A percentile compares a stretch with the other conserved stretches of the same genome.
These are phyloP conservation scores for Talpa occidentalis DNA, from an alignment of 2,113 vertebrate genomes.

Conservation along the genomic window DNA sequence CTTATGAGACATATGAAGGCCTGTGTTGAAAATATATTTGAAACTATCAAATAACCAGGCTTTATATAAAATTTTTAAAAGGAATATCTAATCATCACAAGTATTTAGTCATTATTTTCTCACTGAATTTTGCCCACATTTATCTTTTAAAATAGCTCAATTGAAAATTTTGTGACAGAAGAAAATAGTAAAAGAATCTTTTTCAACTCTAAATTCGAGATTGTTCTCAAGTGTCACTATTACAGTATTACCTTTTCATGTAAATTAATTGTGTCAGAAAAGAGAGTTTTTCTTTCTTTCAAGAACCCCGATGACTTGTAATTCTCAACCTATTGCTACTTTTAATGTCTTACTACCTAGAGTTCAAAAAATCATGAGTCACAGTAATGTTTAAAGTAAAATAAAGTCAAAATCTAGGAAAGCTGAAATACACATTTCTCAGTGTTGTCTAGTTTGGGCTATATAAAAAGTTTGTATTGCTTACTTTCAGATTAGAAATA, in stretches of 20 bases:
- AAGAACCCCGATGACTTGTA: neutral
- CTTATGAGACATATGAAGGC: neutral
- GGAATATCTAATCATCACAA: neutral
- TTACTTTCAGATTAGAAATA: neutral
- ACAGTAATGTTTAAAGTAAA: neutral
- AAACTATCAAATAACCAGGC: neutral
- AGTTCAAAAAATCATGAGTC: neutral
- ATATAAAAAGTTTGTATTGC: neutral
- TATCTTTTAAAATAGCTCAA: neutral
- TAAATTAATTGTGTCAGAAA: neutral
- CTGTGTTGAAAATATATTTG: neutral
- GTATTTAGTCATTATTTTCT: neutral
- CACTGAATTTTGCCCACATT: neutral
- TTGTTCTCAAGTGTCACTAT: neutral
- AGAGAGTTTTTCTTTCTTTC: constrained; percentile 16
- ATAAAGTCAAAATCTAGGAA: constrained; percentile 2
- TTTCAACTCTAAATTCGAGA: constrained; percentile 1
- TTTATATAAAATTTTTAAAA: constrained; percentile 19
- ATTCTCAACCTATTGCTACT: neutral
- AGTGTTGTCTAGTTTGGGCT: constrained; percentile 5
- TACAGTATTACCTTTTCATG: neutral
- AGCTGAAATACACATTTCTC: neutral
- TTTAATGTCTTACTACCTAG: neutral
- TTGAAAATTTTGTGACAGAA: constrained; percentile 17
- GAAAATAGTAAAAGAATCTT: neutral